Conservation (phyloP, 2,797 vertebrate species). For the Cossypha niveicapilla region DNA sequence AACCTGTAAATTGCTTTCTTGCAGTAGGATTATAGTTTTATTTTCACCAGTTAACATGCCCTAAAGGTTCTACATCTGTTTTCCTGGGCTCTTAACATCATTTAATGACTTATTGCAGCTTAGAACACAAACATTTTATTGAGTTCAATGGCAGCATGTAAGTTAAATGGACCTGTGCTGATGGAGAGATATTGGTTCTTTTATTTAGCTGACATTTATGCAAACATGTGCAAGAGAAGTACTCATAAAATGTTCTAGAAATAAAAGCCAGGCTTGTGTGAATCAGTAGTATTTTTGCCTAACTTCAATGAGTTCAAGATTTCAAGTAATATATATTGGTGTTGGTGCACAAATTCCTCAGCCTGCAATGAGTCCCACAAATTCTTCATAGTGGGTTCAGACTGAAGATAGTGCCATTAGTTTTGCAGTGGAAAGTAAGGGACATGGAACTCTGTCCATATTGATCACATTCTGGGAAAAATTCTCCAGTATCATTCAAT, state of each 20-base stretch:
- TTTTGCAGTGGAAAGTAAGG: neutral
- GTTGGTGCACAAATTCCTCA: neutral
- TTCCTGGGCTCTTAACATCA: constrained; percentile 28
- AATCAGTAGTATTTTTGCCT: neutral
- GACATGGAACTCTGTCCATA: neutral
- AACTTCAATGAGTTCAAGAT: neutral
- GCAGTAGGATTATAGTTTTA: neutral
- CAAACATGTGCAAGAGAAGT: neutral
- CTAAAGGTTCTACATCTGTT: constrained; percentile 44
- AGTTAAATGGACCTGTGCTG: neutral
- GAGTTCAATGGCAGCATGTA: neutral
- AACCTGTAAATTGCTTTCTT: neutral
- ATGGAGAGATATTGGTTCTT: neutral
- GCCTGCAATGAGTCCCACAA: neutral
- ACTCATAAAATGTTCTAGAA: neutral
- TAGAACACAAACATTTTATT: constrained; percentile 11
- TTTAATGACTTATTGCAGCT: constrained; percentile 32
- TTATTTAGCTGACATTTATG: neutral
- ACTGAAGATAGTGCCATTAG: neutral
- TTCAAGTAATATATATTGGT: neutral
- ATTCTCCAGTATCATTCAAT: neutral
- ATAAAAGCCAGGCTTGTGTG: neutral
- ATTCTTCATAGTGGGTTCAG: neutral
- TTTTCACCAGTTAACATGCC: neutral
- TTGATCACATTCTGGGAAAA: neutral